Conservation (phyloP, 2,113 vertebrate species). For the Nycticryphes semicollaris region DNA sequence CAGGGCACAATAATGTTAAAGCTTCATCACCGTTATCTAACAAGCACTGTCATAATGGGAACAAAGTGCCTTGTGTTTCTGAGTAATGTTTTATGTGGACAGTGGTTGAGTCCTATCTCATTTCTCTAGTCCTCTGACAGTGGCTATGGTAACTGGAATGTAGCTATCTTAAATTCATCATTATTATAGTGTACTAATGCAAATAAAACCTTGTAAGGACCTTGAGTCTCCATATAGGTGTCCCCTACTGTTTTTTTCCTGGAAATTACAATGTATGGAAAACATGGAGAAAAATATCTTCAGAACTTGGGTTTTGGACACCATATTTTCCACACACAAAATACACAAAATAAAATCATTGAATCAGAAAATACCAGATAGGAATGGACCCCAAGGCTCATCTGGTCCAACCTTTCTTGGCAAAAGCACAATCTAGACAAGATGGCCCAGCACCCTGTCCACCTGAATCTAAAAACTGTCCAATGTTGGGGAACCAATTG, state of each 20-base stretch:
- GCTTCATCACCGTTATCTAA: constrained; percentile 31
- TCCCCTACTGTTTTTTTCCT: neutral
- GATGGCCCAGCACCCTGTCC: neutral
- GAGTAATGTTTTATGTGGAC: neutral
- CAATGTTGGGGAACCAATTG: accelerated
- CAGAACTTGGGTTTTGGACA: neutral
- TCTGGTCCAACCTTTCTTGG: neutral
- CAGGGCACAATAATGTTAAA: constrained; percentile 26
- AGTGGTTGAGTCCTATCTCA: neutral
- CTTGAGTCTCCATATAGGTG: neutral
- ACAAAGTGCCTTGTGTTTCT: neutral
- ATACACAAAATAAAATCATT: neutral
- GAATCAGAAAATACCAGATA: neutral
- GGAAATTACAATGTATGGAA: neutral
- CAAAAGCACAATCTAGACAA: neutral
- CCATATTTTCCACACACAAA: neutral
- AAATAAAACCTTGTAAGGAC: neutral
- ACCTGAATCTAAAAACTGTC: neutral
- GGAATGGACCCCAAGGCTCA: neutral
- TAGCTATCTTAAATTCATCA: constrained; percentile 9
- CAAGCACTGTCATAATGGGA: constrained; percentile 1
- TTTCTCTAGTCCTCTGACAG: neutral
- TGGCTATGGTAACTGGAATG: neutral
- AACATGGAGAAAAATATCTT: neutral
- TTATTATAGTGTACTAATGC: constrained; percentile 2